A percentile compares a stretch with the other conserved stretches of the same genome.
phyloP scores from a whole-genome alignment of 1,140 invertebrate genomes.

The Drosophila bocqueti region DNA sequence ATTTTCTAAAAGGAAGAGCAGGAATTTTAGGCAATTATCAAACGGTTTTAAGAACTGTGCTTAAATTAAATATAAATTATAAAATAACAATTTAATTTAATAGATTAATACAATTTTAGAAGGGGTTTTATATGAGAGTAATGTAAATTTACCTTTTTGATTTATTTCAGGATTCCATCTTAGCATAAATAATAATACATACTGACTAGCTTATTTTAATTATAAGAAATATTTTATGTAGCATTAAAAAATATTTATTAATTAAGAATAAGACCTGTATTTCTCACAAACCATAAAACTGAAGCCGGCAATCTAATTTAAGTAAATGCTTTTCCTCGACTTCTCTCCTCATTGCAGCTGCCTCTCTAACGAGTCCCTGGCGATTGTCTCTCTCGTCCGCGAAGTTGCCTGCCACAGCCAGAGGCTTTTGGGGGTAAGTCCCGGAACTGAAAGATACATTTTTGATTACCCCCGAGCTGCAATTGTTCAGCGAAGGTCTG shows the following conservation, averaged over 20 bases:
- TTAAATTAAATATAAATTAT: background rate
- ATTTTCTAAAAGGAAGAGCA: conserved; percentile 3
- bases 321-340: conserved; percentile 61
- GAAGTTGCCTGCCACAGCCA: conserved; percentile 3
- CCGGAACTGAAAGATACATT: conserved; percentile 61
- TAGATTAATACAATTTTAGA: background rate
- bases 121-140: too few relatives aligned
- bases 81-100: background rate
- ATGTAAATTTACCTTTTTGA: too few relatives aligned
- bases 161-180: too few relatives aligned
- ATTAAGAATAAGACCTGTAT: background rate
- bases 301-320: conserved; percentile 62
- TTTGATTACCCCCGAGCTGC: conserved; percentile 66
- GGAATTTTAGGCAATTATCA: conserved; percentile 25
- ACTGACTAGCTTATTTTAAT: background rate
- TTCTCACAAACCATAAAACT: background rate
- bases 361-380: conserved; percentile 70
- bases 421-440: conserved; percentile 64
- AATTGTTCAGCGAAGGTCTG: conserved; percentile 46
- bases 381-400: conserved; percentile 24
- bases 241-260: background rate
- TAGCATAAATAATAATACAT: too few relatives aligned
- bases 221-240: background rate
- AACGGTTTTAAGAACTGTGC: background rate
- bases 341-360: conserved; percentile 59